Evolutionary conservation across 2,888 invertebrate genomes (phyloP).

Genomic region (Pycnomerus fuliginosus): DNA sequence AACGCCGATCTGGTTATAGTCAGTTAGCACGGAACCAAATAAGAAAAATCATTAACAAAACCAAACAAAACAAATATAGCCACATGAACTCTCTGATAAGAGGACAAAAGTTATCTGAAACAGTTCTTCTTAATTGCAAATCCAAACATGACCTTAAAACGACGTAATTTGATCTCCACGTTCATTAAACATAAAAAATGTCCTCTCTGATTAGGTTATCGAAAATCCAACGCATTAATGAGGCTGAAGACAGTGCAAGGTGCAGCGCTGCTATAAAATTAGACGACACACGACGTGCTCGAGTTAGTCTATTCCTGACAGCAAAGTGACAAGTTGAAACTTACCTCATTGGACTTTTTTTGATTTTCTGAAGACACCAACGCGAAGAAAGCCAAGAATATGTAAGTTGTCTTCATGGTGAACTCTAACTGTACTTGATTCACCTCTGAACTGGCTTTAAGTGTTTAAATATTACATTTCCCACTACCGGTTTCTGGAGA

Average conservation of each 20-base stretch:
- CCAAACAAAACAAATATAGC: slow-evolving; percentile 6
- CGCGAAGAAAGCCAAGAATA: too few relatives aligned
- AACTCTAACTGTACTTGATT: too few relatives aligned
- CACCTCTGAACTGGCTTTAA: too few relatives aligned
- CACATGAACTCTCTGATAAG: too few relatives aligned
- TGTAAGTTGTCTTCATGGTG: too few relatives aligned
- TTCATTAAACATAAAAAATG: slow-evolving; percentile 20
- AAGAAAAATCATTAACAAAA: slow-evolving; percentile 8
- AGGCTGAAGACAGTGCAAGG: slow-evolving; percentile 20
- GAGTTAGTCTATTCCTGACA: not conserved
- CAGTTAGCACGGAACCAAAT: slow-evolving; percentile 11
- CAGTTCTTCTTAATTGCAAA: slow-evolving; percentile 9
- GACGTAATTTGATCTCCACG: slow-evolving; percentile 20
- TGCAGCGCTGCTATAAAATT: slow-evolving; percentile 21
- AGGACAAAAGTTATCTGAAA: too few relatives aligned
- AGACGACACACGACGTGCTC: too few relatives aligned
- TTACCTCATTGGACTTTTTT: too few relatives aligned
- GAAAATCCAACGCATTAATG: slow-evolving; percentile 22
- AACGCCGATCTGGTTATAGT: slow-evolving; percentile 3
- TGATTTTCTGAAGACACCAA: too few relatives aligned
- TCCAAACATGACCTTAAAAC: slow-evolving; percentile 26
- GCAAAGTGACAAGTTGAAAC: too few relatives aligned
- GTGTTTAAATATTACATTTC: too few relatives aligned
- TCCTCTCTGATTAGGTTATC: slow-evolving; percentile 25
- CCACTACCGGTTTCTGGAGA: too few relatives aligned